phyloP scores from a whole-genome alignment of 2,888 invertebrate species.

The Volucella inflata region DNA sequence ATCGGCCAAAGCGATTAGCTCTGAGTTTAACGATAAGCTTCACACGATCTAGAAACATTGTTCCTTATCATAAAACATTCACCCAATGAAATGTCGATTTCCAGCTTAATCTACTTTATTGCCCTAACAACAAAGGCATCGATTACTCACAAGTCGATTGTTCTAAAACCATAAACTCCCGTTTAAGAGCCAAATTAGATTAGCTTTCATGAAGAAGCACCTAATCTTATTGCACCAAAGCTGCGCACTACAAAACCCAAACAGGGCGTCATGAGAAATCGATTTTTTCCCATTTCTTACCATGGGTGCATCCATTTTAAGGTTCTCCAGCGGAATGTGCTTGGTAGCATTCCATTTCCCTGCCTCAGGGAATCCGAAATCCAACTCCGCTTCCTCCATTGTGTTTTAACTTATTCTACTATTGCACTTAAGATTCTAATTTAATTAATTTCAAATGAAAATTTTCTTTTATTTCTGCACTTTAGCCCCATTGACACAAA shows the following conservation, averaged over 20 bases:
- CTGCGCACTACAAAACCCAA: constrained; percentile 55
- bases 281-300: constrained; percentile 79
- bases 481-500: constrained; percentile 52
- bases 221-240: constrained; percentile 12
- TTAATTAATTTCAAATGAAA: constrained; percentile 4
- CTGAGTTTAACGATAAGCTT: constrained; percentile 18
- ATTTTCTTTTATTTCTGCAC: constrained; percentile 21
- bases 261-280: constrained; percentile 18
- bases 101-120: constrained; percentile 6
- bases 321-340: constrained; percentile 87
- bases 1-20: not conserved
- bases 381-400: constrained; percentile 79
- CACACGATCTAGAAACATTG: no score
- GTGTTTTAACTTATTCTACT: constrained; percentile 19
- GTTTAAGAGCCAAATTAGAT: constrained; percentile 23
- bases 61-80: constrained; percentile 32
- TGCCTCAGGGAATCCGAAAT: constrained; percentile 81
- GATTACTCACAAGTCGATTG: constrained; percentile 48
- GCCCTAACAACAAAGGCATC: constrained; percentile 36
- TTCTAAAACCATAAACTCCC: not conserved
- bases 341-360: constrained; percentile 87
- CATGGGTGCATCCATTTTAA: constrained; percentile 91
- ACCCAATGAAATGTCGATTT: not conserved
- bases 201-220: constrained; percentile 37
- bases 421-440: constrained; percentile 20